phyloP scores from a whole-genome alignment of 53 echinoderm and acorn worm genomes.

The Crossaster papposus region DNA sequence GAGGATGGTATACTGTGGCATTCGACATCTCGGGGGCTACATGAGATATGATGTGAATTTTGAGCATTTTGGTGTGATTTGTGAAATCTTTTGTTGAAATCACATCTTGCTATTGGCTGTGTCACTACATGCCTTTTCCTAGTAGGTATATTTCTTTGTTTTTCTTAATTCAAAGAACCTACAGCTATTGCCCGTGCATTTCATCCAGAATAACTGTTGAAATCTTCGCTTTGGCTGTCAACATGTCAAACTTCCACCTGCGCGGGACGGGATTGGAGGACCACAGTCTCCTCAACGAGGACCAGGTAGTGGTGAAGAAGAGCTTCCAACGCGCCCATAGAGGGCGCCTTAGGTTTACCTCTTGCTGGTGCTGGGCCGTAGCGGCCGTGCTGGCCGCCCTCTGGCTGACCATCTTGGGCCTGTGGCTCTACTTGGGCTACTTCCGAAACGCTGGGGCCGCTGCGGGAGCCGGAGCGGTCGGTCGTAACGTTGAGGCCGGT shows the following conservation, averaged over 20 bases:
- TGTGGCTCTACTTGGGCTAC: slow-evolving; percentile 32
- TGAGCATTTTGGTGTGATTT: too few species aligned
- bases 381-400: slow-evolving; percentile 29
- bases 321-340: background rate
- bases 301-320: slow-evolving; percentile 28
- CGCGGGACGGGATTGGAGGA: slow-evolving; percentile 37
- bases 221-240: background rate
- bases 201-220: too few species aligned
- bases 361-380: slow-evolving; percentile 11
- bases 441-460: background rate
- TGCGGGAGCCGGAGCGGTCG: background rate
- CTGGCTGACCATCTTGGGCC: slow-evolving; percentile 25
- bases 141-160: too few species aligned
- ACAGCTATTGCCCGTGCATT: too few species aligned
- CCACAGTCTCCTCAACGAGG: slow-evolving; percentile 51
- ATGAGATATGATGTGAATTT: too few species aligned
- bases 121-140: too few species aligned
- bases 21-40: too few species aligned
- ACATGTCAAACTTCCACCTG: slow-evolving; percentile 40
- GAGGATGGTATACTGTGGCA: too few species aligned
- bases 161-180: too few species aligned
- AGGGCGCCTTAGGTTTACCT: background rate
- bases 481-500: slow-evolving; percentile 2
- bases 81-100: too few species aligned
- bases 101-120: too few species aligned